Percentiles rank a stretch among this genome's conserved stretches.
Evolutionary conservation across 2,888 invertebrate genomes (phyloP).

Genomic region (Anticlea derivata): DNA sequence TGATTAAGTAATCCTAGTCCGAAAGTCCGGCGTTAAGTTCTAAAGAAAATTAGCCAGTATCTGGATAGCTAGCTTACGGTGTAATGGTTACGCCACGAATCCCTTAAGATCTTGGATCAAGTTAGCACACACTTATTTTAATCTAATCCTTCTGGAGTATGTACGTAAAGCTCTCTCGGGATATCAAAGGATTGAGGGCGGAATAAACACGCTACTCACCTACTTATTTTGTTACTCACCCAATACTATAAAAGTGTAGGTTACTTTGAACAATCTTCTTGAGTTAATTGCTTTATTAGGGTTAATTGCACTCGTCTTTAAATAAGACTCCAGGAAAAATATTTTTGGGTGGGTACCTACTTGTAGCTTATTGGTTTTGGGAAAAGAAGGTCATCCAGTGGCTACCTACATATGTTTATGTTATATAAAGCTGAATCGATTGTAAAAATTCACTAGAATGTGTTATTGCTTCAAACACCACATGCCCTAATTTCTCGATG

Average conservation of each 20-base stretch:
- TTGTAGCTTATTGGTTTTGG: too few species aligned
- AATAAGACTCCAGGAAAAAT: neutral
- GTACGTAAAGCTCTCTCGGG: constrained; percentile 8
- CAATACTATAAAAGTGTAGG: neutral
- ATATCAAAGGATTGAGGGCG: constrained; percentile 6
- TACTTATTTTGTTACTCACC: too few species aligned
- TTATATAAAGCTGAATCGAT: too few species aligned
- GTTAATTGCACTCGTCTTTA: neutral
- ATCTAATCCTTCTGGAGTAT: constrained; percentile 3
- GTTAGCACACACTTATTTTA: constrained; percentile 8
- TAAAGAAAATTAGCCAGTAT: neutral
- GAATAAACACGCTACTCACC: neutral
- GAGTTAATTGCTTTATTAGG: neutral
- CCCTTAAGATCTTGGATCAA: constrained; percentile 1
- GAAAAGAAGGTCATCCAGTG: too few species aligned
- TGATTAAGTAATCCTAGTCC: neutral
- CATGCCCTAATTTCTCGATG: constrained; percentile 15
- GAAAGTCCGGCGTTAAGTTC: neutral
- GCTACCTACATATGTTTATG: too few species aligned
- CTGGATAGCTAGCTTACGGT: neutral
- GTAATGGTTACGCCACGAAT: neutral
- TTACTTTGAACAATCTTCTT: neutral
- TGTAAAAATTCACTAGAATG: neutral
- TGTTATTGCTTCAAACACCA: constrained; percentile 3
- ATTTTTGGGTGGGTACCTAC: too few species aligned